phyloP scores from a whole-genome alignment of 2,113 vertebrate genomes.

The Hippocampus zosterae region DNA sequence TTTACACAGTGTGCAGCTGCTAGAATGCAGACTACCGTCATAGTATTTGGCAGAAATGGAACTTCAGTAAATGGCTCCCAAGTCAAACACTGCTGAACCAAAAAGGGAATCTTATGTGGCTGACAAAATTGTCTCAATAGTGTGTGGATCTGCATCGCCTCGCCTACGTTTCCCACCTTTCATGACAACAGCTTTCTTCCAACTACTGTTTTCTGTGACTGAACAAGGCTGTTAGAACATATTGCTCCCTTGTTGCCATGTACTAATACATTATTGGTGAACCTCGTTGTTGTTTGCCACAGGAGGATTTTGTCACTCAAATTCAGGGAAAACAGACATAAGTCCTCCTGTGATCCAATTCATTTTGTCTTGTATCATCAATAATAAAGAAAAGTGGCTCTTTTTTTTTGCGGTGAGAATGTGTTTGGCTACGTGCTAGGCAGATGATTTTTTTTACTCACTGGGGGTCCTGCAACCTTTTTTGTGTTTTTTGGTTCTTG shows the following conservation, averaged over 20 bases:
- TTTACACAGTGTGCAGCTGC: slow-evolving; percentile 37
- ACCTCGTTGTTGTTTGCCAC: slow-evolving; percentile 33
- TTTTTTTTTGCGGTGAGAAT: slow-evolving; percentile 20
- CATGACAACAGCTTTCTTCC: slow-evolving; percentile 28
- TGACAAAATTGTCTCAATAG: slow-evolving; percentile 48
- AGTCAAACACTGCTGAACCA: slow-evolving; percentile 51
- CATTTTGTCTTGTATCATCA: slow-evolving; percentile 18
- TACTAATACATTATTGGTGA: slow-evolving; percentile 45
- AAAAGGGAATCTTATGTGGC: slow-evolving; percentile 40
- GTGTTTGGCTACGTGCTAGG: background rate
- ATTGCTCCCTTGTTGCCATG: slow-evolving; percentile 35
- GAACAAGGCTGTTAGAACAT: slow-evolving; percentile 38
- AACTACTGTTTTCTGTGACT: slow-evolving; percentile 31
- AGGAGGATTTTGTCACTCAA: slow-evolving; percentile 35
- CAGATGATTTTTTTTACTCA: background rate
- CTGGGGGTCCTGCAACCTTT: background rate
- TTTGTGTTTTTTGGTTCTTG: background rate
- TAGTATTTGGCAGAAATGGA: slow-evolving; percentile 49
- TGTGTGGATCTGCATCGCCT: slow-evolving; percentile 29
- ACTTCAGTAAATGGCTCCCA: slow-evolving; percentile 40
- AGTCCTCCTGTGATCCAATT: slow-evolving; percentile 15
- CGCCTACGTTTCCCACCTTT: slow-evolving; percentile 29
- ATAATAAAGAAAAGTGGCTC: slow-evolving; percentile 16
- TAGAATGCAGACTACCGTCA: slow-evolving; percentile 43
- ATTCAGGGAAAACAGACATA: slow-evolving; percentile 28